Evolutionary conservation across 2,888 invertebrate species (phyloP).

Genomic region (Seladonia tumulorum): DNA sequence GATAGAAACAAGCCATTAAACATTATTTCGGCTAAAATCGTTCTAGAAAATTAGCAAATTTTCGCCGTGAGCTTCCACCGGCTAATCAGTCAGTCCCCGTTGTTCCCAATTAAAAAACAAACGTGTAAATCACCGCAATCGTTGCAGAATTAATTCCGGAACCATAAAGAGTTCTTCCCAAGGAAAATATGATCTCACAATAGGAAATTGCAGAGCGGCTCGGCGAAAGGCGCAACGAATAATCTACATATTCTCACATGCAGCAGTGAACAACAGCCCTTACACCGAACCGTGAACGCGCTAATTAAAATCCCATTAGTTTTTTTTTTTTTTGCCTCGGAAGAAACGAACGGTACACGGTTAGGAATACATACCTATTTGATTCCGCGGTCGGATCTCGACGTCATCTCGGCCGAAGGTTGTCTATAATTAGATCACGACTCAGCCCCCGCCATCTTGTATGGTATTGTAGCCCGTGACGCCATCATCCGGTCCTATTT

Average conservation of each 20-base stretch:
- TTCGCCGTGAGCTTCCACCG: too few relatives aligned
- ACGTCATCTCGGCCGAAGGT: constrained; percentile 32
- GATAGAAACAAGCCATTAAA: not conserved
- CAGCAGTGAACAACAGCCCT: not conserved
- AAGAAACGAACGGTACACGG: not conserved
- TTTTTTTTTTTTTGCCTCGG: not conserved
- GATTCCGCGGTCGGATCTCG: not conserved
- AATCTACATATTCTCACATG: not conserved
- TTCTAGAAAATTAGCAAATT: not conserved
- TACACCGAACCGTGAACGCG: not conserved
- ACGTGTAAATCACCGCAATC: not conserved
- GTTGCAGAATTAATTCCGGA: not conserved
- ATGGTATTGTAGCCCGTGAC: constrained; percentile 47
- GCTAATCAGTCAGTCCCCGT: too few relatives aligned
- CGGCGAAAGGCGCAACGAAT: not conserved
- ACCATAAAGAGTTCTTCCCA: not conserved
- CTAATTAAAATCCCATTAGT: not conserved
- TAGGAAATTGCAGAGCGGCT: not conserved
- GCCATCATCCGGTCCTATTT: constrained; percentile 61
- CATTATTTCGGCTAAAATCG: not conserved
- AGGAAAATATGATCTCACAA: not conserved
- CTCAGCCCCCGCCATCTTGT: constrained; percentile 60
- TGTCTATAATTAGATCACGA: constrained; percentile 72
- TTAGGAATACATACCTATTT: not conserved
- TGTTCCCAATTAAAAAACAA: not conserved